Evolutionary conservation across 2,113 vertebrate genomes (phyloP).

Genomic region (Diadophis punctatus): DNA sequence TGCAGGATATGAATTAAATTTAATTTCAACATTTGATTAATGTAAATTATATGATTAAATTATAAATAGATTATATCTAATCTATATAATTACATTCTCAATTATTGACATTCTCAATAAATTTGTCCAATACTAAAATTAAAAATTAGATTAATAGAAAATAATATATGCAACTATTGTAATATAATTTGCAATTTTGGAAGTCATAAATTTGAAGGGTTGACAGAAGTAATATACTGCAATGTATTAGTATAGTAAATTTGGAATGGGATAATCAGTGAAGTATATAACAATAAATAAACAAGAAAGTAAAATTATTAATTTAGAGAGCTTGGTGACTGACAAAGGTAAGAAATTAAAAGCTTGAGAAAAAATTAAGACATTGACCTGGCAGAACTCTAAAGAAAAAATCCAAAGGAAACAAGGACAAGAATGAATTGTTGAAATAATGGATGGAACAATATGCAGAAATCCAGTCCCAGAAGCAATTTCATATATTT

Average conservation of each 20-base stretch:
- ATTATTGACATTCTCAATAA: conserved; percentile 33
- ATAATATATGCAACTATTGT: conserved; percentile 23
- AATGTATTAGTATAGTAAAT: conserved; percentile 25
- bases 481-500: background rate
- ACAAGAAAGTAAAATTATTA: background rate
- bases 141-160: conserved; percentile 37
- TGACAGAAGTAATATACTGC: conserved; percentile 7
- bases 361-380: background rate
- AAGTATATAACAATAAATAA: background rate
- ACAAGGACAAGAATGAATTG: background rate
- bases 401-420: background rate
- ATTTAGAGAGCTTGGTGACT: background rate
- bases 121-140: conserved; percentile 18
- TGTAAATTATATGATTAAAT: background rate
- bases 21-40: background rate
- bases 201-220: conserved; percentile 7
- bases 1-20: background rate
- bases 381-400: background rate
- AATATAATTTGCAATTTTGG: conserved; percentile 12
- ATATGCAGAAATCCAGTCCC: background rate
- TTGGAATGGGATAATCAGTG: conserved; percentile 1
- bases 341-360: background rate
- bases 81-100: background rate
- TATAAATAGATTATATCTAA: background rate
- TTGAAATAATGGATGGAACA: background rate